Evolutionary conservation across 2,888 invertebrate genomes (phyloP), one percentile per base, ranked within the genome.

Genomic region (Pocota personata): DNA sequence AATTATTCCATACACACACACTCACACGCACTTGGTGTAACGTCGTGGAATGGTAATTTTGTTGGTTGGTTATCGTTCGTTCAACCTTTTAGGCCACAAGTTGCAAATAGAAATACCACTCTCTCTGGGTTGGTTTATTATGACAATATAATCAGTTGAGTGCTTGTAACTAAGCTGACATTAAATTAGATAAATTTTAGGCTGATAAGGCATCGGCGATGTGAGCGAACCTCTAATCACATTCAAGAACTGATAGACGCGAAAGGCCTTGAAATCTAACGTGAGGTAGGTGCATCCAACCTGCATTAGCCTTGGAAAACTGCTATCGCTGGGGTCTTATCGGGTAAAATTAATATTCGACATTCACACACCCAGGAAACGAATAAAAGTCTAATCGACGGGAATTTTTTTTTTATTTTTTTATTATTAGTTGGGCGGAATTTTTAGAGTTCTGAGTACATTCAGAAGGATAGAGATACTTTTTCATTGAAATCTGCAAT

Each of bases 221-320:
- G 55, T n/a, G 35, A 66, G 24, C 46, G 75, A 75, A 64, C 75
- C 27, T 37, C 57, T 58, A 58, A 66, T 58, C 66, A 14, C n/a
- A 48, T 7, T 75, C 64, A 66, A 24, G 62, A 64, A 19, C 76
- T 52, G 75, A 46, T 64, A 52, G 62, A 66, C 8, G 37, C 24
- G 76, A 16, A 66, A 69, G 30, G 35, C 75, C 75, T 77, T 67
- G 69, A 43, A 60, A 27, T 48, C 5, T 21, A 19, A 48, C 12
- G 21, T 12, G 58, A 12, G 60, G 50, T 60, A 50, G 50, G 37
- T 50, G 67, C 48, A 67, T 58, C 58, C 58, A 57, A 66, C 62
- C 21, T 76, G 46, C 43, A 16, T 16, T 58, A 37, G 48, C 76
- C 76, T 76, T 76, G 58, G 27, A 12, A 19, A 19, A 21, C 0